Base-by-base conservation (phyloP, 2,113 vertebrate species). In the Shinisaurus crocodilurus region DNA sequence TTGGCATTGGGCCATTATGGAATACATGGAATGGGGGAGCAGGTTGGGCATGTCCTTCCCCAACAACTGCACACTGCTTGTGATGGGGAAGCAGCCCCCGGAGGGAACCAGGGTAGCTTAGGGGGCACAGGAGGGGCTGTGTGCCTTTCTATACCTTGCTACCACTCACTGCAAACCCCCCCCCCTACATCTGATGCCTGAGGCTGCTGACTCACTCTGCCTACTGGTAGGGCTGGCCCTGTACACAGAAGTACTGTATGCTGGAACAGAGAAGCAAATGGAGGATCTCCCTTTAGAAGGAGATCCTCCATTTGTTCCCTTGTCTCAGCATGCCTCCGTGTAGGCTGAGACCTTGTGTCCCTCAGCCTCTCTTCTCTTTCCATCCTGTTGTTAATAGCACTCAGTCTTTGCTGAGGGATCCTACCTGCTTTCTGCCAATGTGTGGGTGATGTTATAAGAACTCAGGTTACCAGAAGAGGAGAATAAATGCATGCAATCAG, bases 351-450 rank as follows among this genome's bases (percentile, higher is more conserved):
- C 15, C 9, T 43, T 77, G 5, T 34, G 25, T 20, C 34, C 75
- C 57, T 76, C 74, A 1, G 9, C 2, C 40, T 67, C 69, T 82
- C 63, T 1, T 75, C n/a, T 32, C 60, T 76, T 57, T 1, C 85
- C 85, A 48, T 72, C 45, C 91, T 45, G 57, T 88, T 92, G 25
- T 34, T 88, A 91, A 37, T 69, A 85, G 45, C 60, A 69, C 13
- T 20, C 65, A 67, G 65, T 40, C 15, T 29, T 85, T 76, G 63
- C 89, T 90, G 90, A 88, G 91, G 90, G 90, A 93, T 89, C 92
- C 88, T 89, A 76, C 29, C 92, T 93, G 95, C 94, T 96, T 95
- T 94, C 90, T 93, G 94, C 94, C 92, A 96, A 9, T 72, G 92
- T 77, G 65, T 93, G 88, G 95, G 93, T 92, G 45, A 85, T 93